Conservation (phyloP, 2,113 vertebrate species). For the Argyrosomus japonicus region DNA sequence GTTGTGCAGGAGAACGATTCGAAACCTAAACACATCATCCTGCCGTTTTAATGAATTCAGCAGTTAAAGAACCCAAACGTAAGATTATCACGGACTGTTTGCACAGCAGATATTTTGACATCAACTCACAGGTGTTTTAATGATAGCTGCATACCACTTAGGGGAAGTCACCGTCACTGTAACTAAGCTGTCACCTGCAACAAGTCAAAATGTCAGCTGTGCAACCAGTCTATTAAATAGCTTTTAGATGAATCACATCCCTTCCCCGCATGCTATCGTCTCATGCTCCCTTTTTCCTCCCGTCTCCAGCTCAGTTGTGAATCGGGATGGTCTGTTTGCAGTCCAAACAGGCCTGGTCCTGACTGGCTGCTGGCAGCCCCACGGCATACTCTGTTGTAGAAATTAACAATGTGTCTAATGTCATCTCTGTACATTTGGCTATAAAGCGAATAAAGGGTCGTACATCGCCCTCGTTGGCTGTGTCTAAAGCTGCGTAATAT, state of each 20-base stretch:
- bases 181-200: no score
- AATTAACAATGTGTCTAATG: conserved; percentile 93
- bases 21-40: conserved; percentile 2
- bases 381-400: conserved; percentile 92
- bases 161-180: no score
- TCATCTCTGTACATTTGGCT: conserved; percentile 94
- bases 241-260: background rate
- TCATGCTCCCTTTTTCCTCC: background rate
- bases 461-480: conserved; percentile 95
- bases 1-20: background rate
- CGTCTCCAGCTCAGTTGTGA: conserved; percentile 79
- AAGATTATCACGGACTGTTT: no score
- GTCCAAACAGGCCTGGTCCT: conserved; percentile 73
- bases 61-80: conserved; percentile 2
- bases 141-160: no score
- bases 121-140: no score
- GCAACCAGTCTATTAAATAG: background rate
- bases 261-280: background rate
- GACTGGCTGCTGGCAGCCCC: conserved; percentile 88
- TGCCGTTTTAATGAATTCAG: conserved; percentile 12
- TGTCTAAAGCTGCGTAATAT: conserved; percentile 92
- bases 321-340: conserved; percentile 90
- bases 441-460: conserved; percentile 98
- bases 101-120: no score
- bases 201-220: no score